Evolutionary conservation across 2,888 invertebrate species (phyloP).

Genomic region (Ephialtes manifestator): DNA sequence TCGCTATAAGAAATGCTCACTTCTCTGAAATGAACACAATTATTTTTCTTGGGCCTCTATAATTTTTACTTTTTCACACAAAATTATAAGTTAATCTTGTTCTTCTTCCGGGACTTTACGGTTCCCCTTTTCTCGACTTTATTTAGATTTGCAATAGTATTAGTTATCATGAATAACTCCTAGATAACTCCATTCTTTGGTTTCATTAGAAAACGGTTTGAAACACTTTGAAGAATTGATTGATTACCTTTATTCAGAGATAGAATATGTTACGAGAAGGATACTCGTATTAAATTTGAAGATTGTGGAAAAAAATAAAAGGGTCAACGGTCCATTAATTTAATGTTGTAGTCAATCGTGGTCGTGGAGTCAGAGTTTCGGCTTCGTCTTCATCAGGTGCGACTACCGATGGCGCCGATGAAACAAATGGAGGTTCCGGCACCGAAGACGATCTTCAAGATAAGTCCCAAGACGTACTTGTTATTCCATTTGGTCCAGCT

Average conservation of each 20-base stretch:
- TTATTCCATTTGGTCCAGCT: conserved; percentile 89
- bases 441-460: conserved; percentile 81
- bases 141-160: neutral
- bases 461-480: conserved; percentile 88
- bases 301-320: neutral
- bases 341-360: conserved; percentile 75
- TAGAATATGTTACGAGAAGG: neutral
- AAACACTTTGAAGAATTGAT: neutral
- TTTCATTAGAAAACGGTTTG: neutral
- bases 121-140: no score
- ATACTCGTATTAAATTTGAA: neutral
- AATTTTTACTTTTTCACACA: no score
- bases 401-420: conserved; percentile 78
- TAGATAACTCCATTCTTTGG: neutral
- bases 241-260: neutral
- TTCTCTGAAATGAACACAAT: no score
- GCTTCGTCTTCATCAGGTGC: conserved; percentile 80
- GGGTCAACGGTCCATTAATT: neutral
- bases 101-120: no score
- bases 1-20: no score
- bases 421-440: conserved; percentile 79
- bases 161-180: neutral
- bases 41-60: no score
- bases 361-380: conserved; percentile 77
- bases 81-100: no score